phyloP scores from a whole-genome alignment of 2,888 invertebrate genomes.

The Pycnomerus fuliginosus region DNA sequence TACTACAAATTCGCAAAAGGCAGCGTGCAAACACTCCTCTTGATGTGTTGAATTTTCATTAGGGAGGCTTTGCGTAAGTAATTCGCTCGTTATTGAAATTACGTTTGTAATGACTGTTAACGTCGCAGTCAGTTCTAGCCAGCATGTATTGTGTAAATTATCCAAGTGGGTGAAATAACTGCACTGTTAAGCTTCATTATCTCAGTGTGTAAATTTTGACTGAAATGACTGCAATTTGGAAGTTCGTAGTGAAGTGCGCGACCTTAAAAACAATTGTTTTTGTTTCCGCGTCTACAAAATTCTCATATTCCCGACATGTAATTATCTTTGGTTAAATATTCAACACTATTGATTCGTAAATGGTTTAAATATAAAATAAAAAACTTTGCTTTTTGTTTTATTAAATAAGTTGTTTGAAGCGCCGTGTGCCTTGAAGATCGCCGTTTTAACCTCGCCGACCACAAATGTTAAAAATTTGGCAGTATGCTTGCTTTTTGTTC shows the following conservation, averaged over 20 bases:
- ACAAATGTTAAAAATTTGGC: no score
- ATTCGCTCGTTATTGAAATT: neutral
- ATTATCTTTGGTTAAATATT: conserved; percentile 17
- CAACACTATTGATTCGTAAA: conserved; percentile 40
- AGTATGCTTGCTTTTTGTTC: no score
- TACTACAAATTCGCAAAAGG: no score
- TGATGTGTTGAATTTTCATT: neutral
- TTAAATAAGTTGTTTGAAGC: no score
- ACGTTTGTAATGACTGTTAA: no score
- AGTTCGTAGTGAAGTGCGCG: conserved; percentile 28
- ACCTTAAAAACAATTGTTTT: conserved; percentile 21
- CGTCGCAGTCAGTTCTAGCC: conserved; percentile 31
- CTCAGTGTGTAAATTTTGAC: conserved; percentile 23
- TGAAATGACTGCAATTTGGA: conserved; percentile 27
- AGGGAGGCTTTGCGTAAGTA: neutral
- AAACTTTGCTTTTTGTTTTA: neutral
- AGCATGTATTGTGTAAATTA: conserved; percentile 26
- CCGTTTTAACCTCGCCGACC: no score
- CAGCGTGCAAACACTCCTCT: no score
- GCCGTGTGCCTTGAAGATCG: no score
- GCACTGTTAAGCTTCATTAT: no score
- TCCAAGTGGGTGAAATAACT: conserved; percentile 26
- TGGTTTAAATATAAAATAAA: conserved; percentile 41
- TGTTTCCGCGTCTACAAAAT: conserved; percentile 15
- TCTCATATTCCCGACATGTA: conserved; percentile 18